These are phyloP conservation scores for Cataglyphis altisquamis DNA, from an alignment of 2,888 invertebrate genomes.

Conservation along the genomic window DNA sequence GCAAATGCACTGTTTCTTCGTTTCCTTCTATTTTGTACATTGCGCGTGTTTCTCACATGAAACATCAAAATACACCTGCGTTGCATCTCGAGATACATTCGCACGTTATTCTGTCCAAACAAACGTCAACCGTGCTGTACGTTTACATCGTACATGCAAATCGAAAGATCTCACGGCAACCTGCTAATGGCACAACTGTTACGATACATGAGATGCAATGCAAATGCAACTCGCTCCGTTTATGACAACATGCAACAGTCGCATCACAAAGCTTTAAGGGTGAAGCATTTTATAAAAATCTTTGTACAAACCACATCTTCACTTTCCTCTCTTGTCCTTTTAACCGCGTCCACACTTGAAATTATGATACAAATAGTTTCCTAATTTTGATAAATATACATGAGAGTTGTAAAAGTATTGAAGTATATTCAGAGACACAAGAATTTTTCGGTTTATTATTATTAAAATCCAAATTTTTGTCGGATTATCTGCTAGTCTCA, in stretches of 20 bases:
- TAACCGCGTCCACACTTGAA: background rate
- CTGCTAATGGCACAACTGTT: constrained; percentile 42
- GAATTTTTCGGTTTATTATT: background rate
- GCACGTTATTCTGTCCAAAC: constrained; percentile 42
- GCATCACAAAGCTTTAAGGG: constrained; percentile 16
- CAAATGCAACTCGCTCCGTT: constrained; percentile 33
- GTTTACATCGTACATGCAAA: constrained; percentile 50
- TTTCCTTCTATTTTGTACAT: background rate
- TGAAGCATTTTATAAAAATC: background rate
- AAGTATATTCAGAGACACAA: background rate
- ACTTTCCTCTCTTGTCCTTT: background rate
- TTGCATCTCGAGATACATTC: constrained; percentile 24
- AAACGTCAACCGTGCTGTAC: constrained; percentile 38
- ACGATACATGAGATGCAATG: constrained; percentile 29
- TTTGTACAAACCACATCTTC: background rate
- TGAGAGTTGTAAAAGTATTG: background rate
- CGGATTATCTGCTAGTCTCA: background rate
- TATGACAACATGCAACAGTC: constrained; percentile 16
- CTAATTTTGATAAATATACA: background rate
- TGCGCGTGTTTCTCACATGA: background rate
- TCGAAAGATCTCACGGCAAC: constrained; percentile 47
- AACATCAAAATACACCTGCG: constrained; percentile 17
- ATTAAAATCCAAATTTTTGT: constrained; percentile 24
- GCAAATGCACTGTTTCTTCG: constrained; percentile 1
- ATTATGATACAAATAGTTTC: background rate